Evolutionary conservation across 2,888 invertebrate genomes (phyloP).

Genomic region (Andrena camellia): DNA sequence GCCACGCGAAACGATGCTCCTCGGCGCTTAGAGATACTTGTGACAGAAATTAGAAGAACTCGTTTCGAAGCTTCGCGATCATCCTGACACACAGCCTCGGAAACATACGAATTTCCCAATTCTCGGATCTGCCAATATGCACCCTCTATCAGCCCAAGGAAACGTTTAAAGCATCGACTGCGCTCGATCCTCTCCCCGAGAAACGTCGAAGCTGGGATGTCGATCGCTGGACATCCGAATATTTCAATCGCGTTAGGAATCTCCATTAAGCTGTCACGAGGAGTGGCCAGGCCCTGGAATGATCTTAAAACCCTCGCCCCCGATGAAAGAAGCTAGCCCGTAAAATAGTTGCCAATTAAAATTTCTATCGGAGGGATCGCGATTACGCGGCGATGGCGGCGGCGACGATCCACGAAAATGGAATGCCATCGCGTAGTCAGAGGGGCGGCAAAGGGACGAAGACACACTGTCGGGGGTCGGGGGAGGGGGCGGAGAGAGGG

Average conservation of each 20-base stretch:
- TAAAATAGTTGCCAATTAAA: conserved; percentile 42
- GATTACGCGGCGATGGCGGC: conserved; percentile 1
- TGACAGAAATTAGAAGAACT: not conserved
- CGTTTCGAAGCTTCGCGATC: not conserved
- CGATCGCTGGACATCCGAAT: not conserved
- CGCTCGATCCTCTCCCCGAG: not conserved
- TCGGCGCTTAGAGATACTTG: not conserved
- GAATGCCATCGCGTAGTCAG: conserved; percentile 8
- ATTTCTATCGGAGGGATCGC: conserved; percentile 30
- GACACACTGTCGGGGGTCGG: conserved; percentile 12
- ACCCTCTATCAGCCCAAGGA: not conserved
- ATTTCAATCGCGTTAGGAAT: conserved; percentile 2
- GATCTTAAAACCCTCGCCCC: conserved; percentile 21
- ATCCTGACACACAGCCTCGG: not conserved
- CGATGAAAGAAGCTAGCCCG: not conserved
- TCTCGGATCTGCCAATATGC: conserved; percentile 22
- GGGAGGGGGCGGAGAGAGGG: conserved; percentile 19
- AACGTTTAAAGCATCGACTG: conserved; percentile 13
- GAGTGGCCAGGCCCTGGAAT: not conserved
- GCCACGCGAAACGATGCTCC: not conserved
- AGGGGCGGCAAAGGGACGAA: conserved; percentile 21
- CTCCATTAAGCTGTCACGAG: conserved; percentile 3
- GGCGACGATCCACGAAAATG: conserved; percentile 34
- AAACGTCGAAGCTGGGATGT: not conserved
- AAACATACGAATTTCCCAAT: not conserved